Evolutionary conservation across 2,797 vertebrate genomes (phyloP), one percentile per base, ranked within the genome.

Genomic region (Pangasius krempfi): DNA sequence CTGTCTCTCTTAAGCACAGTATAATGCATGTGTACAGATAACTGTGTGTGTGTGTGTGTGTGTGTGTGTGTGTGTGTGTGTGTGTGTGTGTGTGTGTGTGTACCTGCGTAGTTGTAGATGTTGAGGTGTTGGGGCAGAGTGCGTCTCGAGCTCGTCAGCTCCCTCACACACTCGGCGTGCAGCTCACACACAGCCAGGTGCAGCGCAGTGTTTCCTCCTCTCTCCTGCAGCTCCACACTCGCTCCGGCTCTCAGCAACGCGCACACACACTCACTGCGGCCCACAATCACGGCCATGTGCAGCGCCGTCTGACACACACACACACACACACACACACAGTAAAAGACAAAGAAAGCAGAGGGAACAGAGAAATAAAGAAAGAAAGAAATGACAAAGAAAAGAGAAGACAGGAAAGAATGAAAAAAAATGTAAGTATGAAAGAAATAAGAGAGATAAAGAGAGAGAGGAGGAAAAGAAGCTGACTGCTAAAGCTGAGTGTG

Each of bases 211-310:
- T 96, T 95, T n/a, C 96, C 96, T 0, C 94, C 93, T 9, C 93
- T 91, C 88, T 97, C 96, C 1, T 94, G 93, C 62, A 95, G 72
- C 0, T 92, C 88, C 2, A 94, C 70, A 10, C 93, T 90, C 0
- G 95, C 95, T 0, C 96, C 96, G 0, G 94, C 96, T 0, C 72
- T 89, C 4, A 95, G 92, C 56, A 97, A 85, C 9, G 94, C 95
- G 86, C 91, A 70, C 66, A 96, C 94, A 0, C 93, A 89, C 44
- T 93, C 93, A 0, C 94, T 90, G 40, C 93, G 94, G 50, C 94
- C 95, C 1, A 96, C 93, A 50, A 97, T 96, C 88, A 95, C 95
- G 0, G 96, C 96, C 37, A 97, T 90, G 91, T 97, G 96, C 70
- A 97, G 89, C 1, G 96, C 95, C 0, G 96, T 96, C 96, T 97